Evolutionary conservation across 2,797 vertebrate species (phyloP).

Genomic region (Bovichtus diacanthus): DNA sequence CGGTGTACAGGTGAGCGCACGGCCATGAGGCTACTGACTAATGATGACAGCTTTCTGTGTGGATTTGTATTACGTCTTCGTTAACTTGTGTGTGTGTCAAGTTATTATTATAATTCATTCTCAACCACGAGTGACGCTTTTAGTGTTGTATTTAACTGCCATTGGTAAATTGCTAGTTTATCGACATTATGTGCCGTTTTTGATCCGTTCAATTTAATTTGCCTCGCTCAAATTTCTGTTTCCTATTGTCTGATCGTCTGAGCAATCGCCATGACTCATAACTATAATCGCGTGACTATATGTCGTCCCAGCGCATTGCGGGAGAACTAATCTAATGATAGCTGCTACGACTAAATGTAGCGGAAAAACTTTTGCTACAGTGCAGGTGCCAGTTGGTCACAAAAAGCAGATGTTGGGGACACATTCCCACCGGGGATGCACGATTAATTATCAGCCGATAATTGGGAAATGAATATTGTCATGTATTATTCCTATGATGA

Average conservation of each 20-base stretch:
- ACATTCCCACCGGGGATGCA: background rate
- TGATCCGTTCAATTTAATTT: background rate
- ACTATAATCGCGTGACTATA: no score
- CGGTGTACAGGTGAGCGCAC: constrained; percentile 88
- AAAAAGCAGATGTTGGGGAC: background rate
- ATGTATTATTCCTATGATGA: no score
- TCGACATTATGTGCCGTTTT: background rate
- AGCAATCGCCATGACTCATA: no score
- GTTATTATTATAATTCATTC: background rate
- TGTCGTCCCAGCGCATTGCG: no score
- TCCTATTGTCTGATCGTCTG: no score
- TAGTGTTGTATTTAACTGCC: background rate
- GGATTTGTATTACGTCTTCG: background rate
- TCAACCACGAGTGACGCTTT: background rate
- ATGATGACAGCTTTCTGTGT: background rate
- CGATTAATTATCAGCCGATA: no score
- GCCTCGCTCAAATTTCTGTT: no score
- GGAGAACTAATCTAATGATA: no score
- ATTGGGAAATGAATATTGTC: no score
- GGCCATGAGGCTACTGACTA: background rate
- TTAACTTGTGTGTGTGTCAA: background rate
- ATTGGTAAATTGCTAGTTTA: background rate
- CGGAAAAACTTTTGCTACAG: no score
- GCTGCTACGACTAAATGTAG: no score
- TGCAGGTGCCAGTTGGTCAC: background rate